Conservation (phyloP, 1,140 invertebrate species). For the Trialeurodes vaporariorum region DNA sequence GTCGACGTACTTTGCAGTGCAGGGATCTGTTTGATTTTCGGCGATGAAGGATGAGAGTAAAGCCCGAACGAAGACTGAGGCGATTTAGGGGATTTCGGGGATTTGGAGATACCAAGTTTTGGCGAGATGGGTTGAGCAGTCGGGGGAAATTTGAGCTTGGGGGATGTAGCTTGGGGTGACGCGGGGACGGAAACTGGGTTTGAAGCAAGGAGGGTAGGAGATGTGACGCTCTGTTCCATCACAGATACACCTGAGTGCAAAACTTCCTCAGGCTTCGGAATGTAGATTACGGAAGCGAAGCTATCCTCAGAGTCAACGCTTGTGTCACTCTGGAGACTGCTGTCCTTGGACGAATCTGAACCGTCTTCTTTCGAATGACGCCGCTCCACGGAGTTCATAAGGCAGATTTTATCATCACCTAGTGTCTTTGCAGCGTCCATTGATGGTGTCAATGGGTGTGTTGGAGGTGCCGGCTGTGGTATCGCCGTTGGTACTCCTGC, state of each 20-base stretch:
- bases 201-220: constrained; percentile 27
- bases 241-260: no score
- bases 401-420: constrained; percentile 26
- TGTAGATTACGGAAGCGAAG: constrained; percentile 80
- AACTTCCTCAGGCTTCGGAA: constrained; percentile 49
- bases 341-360: constrained; percentile 83
- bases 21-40: constrained; percentile 38
- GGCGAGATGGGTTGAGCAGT: constrained; percentile 21
- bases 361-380: constrained; percentile 66
- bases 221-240: constrained; percentile 16
- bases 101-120: constrained; percentile 13
- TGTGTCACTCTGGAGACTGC: constrained; percentile 81
- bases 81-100: constrained; percentile 12
- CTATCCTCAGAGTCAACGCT: constrained; percentile 87
- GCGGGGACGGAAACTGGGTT: constrained; percentile 26
- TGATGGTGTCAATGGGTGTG: constrained; percentile 12
- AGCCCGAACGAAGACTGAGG: constrained; percentile 13
- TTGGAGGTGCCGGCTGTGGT: constrained; percentile 15
- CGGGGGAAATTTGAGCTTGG: constrained; percentile 40
- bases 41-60: constrained; percentile 55
- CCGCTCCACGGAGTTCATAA: constrained; percentile 36
- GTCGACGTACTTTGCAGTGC: constrained; percentile 33
- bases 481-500: constrained; percentile 15
- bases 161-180: constrained; percentile 47
- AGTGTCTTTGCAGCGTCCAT: constrained; percentile 18